These are phyloP conservation scores for Mythimna pallens DNA, from an alignment of 2,888 invertebrate genomes.

Conservation along the genomic window DNA sequence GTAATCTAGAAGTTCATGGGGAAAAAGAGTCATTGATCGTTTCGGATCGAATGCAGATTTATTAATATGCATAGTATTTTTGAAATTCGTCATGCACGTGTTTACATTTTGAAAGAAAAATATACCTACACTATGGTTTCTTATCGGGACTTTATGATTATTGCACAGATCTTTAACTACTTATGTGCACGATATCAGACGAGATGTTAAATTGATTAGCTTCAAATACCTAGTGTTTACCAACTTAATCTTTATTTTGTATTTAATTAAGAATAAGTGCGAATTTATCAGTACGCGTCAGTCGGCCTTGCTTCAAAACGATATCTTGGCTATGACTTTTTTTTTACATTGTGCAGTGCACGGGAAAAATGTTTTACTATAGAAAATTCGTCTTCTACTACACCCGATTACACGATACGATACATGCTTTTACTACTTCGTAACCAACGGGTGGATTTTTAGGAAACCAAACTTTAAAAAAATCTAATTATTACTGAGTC, in stretches of 20 bases:
- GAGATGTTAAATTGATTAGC: constrained; percentile 14
- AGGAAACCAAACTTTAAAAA: too few species aligned
- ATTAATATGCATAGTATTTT: background rate
- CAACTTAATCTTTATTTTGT: constrained; percentile 31
- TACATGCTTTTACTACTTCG: too few species aligned
- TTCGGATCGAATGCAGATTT: background rate
- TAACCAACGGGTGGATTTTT: too few species aligned
- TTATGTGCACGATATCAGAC: constrained; percentile 27
- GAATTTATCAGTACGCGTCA: constrained; percentile 11
- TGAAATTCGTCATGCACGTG: constrained; percentile 10
- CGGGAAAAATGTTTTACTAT: background rate
- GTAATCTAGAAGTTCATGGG: background rate
- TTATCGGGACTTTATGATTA: constrained; percentile 23
- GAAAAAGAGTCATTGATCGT: background rate
- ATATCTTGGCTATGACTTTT: constrained; percentile 1
- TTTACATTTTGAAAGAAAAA: background rate
- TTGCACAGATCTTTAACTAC: constrained; percentile 16
- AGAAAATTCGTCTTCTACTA: constrained; percentile 1
- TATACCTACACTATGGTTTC: background rate
- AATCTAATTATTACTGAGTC: too few species aligned
- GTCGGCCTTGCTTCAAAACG: constrained; percentile 21
- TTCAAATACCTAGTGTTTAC: constrained; percentile 21
- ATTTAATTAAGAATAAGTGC: constrained; percentile 29
- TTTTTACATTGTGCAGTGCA: background rate
- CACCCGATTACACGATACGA: too few species aligned